Conservation (phyloP, 2,113 vertebrate genomes). For the Antigone vipio region DNA sequence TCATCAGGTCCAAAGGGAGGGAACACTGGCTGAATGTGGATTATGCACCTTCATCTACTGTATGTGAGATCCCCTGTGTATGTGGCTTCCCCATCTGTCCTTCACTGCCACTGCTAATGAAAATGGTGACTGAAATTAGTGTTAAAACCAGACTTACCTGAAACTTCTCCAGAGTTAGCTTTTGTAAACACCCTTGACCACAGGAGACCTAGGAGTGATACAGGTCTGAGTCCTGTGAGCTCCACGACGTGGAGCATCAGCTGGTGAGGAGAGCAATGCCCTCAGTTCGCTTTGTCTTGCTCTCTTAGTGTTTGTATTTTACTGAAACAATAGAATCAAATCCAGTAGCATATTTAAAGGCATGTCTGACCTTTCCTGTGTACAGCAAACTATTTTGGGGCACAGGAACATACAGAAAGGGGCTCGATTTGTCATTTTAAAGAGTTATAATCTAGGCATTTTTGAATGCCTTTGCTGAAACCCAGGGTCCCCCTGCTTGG, state of each 20-base stretch:
- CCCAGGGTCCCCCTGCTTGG: not conserved
- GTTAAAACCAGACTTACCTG: not conserved
- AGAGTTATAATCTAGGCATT: not conserved
- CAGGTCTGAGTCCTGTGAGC: not conserved
- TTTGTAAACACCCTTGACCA: not conserved
- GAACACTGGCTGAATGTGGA: fast-evolving
- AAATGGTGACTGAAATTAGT: not conserved
- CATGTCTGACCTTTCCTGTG: not conserved
- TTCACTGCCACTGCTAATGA: not conserved
- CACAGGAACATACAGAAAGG: not conserved
- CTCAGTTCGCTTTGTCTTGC: not conserved
- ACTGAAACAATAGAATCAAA: not conserved
- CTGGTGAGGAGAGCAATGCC: not conserved
- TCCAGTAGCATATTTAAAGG: not conserved
- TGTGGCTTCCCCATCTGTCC: not conserved
- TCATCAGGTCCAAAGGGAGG: not conserved
- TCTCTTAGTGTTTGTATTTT: not conserved
- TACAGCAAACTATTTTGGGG: not conserved
- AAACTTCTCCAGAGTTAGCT: not conserved
- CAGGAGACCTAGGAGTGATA: fast-evolving
- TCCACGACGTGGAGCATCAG: fast-evolving
- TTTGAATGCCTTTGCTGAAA: not conserved
- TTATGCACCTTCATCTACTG: not conserved
- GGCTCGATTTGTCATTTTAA: not conserved
- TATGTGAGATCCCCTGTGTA: not conserved